Conservation (phyloP, 2,888 invertebrate species). For the Chelonus formosanus region DNA sequence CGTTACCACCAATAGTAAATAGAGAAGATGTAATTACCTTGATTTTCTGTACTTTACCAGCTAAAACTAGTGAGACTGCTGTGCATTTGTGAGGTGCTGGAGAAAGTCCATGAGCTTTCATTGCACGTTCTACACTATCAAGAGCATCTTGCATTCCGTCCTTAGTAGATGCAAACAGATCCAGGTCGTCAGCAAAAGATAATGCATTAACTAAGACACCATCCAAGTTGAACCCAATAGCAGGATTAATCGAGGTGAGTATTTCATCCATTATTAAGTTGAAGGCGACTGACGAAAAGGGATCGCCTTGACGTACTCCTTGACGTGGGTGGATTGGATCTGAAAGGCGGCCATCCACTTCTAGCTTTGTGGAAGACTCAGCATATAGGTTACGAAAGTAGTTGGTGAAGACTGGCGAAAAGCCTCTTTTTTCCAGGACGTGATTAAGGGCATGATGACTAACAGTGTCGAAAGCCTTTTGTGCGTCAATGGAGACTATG, state of each 20-base stretch:
- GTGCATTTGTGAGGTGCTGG: slow-evolving; percentile 44
- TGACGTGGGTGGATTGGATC: slow-evolving; percentile 5
- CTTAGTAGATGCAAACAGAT: slow-evolving; percentile 26
- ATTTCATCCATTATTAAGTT: slow-evolving; percentile 37
- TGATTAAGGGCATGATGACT: no score
- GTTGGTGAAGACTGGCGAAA: no score
- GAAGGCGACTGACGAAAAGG: slow-evolving; percentile 37
- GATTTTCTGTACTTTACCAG: no score
- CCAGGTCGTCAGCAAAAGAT: slow-evolving; percentile 41
- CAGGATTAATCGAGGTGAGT: slow-evolving; percentile 7
- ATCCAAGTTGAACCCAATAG: slow-evolving; percentile 9
- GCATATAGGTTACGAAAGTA: slow-evolving; percentile 5
- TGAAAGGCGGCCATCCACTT: slow-evolving; percentile 7
- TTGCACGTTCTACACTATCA: background rate
- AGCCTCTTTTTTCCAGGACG: no score
- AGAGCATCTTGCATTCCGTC: slow-evolving; percentile 24
- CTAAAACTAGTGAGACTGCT: no score
- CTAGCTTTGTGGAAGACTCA: slow-evolving; percentile 1
- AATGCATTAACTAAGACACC: slow-evolving; percentile 27
- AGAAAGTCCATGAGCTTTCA: slow-evolving; percentile 5
- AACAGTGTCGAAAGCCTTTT: no score
- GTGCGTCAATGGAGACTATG: no score
- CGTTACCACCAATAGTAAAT: no score
- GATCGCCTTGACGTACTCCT: slow-evolving; percentile 39
- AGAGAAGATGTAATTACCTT: no score